Evolutionary conservation across 2,888 invertebrate genomes (phyloP).

Genomic region (Cantharis rufa): DNA sequence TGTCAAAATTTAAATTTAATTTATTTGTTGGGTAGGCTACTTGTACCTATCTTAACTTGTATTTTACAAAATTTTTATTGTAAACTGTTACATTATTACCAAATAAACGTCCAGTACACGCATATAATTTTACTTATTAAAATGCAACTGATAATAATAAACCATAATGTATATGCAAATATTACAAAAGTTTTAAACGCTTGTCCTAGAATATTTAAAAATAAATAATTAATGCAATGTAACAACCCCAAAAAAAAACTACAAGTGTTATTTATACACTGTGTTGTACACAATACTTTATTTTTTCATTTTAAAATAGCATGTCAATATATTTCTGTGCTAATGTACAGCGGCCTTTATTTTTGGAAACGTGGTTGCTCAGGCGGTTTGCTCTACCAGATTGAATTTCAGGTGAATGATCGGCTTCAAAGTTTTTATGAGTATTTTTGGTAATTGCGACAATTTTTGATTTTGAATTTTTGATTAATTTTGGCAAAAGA

Average conservation of each 20-base stretch:
- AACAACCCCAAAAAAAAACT: not conserved
- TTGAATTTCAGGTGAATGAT: too few species aligned
- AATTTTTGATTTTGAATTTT: too few species aligned
- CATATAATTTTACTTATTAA: not conserved
- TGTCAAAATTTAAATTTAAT: not conserved
- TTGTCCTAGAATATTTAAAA: not conserved
- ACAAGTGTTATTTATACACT: not conserved
- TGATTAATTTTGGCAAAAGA: too few species aligned
- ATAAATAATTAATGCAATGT: not conserved
- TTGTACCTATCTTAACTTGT: not conserved
- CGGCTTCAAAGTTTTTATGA: too few species aligned
- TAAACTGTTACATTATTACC: not conserved
- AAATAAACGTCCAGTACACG: not conserved
- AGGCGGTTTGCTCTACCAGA: too few species aligned
- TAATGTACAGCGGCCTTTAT: too few species aligned
- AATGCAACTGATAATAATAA: not conserved
- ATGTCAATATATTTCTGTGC: too few species aligned
- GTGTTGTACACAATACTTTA: not conserved
- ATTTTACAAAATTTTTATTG: not conserved
- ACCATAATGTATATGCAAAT: not conserved
- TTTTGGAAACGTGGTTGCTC: too few species aligned
- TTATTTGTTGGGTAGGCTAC: not conserved
- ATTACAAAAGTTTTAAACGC: not conserved
- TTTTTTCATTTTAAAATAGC: too few species aligned
- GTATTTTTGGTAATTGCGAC: too few species aligned